Conservation (phyloP, 2,797 vertebrate species). For the Enteromius radiatus region DNA sequence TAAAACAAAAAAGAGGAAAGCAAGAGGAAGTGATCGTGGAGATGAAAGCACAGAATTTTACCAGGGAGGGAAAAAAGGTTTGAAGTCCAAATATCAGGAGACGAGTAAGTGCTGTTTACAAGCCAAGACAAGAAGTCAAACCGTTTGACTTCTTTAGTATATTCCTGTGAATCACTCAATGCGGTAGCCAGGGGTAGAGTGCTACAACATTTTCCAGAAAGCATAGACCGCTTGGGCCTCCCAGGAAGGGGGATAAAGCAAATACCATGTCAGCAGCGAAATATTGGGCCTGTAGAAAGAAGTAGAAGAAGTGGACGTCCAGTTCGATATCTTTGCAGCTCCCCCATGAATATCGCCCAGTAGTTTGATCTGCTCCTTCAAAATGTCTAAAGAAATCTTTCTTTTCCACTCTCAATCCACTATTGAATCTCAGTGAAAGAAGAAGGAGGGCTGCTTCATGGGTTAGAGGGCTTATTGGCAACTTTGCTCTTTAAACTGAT, state of each 20-base stretch:
- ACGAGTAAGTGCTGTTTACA: conserved; percentile 10
- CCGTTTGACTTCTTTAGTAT: conserved; percentile 19
- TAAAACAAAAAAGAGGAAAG: conserved; percentile 38
- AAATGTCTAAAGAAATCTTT: conserved; percentile 43
- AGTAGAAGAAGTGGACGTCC: conserved; percentile 13
- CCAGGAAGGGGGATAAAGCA: conserved; percentile 26
- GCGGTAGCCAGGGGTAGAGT: not conserved
- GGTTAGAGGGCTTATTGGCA: conserved; percentile 61
- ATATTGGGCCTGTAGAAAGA: not conserved
- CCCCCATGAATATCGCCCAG: conserved; percentile 23
- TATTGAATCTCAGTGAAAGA: conserved; percentile 45
- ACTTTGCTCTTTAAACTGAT: conserved; percentile 70
- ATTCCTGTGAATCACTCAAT: not conserved
- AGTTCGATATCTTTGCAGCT: conserved; percentile 37
- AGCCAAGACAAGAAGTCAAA: conserved; percentile 37
- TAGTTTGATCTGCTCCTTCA: conserved; percentile 41
- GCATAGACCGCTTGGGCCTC: not conserved
- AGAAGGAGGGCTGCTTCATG: conserved; percentile 55
- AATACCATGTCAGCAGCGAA: conserved; percentile 12
- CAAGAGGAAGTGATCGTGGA: conserved; percentile 32
- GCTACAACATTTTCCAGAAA: conserved; percentile 12
- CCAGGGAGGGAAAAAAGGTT: conserved; percentile 3
- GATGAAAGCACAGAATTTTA: conserved; percentile 11
- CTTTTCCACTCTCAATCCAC: conserved; percentile 47
- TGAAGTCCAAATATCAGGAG: conserved; percentile 42